Conservation (phyloP, 1,140 invertebrate genomes). For the Diorhabda elongata region DNA sequence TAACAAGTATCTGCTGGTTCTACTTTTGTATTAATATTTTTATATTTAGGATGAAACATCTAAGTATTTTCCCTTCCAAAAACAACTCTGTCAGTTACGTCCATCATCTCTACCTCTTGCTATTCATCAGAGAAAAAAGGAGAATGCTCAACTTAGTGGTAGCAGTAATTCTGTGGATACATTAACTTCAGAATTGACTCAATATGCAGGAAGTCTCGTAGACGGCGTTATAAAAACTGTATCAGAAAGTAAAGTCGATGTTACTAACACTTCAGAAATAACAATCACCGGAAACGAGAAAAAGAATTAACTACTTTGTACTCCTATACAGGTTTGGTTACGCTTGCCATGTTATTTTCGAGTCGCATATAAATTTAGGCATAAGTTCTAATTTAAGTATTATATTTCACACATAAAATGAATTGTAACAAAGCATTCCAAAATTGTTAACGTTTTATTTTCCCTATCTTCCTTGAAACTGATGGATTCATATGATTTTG, state of each 20-base stretch:
- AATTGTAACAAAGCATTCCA: no score
- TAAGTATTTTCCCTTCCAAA: conserved; percentile 46
- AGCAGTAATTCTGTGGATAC: conserved; percentile 14
- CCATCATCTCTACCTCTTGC: conserved; percentile 46
- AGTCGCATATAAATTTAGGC: no score
- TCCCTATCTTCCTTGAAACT: no score
- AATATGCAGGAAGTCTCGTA: conserved; percentile 43
- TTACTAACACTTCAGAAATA: conserved; percentile 29
- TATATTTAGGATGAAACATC: conserved; percentile 39
- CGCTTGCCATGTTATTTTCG: no score
- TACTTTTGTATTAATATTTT: background rate
- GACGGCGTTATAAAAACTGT: conserved; percentile 45
- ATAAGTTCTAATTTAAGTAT: no score
- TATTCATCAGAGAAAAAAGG: conserved; percentile 38
- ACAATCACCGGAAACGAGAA: conserved; percentile 31
- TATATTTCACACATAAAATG: no score
- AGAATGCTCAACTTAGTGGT: conserved; percentile 24
- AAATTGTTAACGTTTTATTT: no score
- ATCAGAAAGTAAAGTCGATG: conserved; percentile 38
- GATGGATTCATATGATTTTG: no score
- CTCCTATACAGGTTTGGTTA: no score
- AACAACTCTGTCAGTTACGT: conserved; percentile 40
- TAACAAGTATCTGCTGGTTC: no score
- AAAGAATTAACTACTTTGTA: background rate
- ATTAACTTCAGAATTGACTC: conserved; percentile 37